A percentile compares a stretch with the other conserved stretches of the same genome.
Conservation (phyloP, 2,888 invertebrate species). For the Chironomus tentans region DNA sequence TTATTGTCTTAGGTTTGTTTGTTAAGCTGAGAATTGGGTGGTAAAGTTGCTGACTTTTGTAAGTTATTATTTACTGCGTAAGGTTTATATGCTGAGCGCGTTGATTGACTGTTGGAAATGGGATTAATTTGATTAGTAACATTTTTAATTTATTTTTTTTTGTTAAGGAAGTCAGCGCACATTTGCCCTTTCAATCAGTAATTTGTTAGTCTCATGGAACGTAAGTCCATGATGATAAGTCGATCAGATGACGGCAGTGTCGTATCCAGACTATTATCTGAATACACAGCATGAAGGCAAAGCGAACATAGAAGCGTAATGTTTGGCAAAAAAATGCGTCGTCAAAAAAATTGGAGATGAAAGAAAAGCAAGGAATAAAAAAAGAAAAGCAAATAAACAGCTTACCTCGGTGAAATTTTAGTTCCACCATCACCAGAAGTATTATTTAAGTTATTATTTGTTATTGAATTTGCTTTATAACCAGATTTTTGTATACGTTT, state of each 20-base stretch:
- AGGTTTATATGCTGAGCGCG: conserved; percentile 43
- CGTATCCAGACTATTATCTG: no score
- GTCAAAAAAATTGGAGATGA: no score
- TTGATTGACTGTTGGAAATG: conserved; percentile 39
- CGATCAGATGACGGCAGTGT: no score
- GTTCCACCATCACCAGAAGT: conserved; percentile 45
- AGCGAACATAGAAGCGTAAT: no score
- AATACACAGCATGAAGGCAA: no score
- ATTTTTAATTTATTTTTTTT: background rate
- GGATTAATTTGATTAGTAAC: background rate
- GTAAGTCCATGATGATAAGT: no score
- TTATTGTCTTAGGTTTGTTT: conserved; percentile 33
- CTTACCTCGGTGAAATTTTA: conserved; percentile 68
- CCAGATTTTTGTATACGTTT: conserved; percentile 90
- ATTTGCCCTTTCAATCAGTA: no score
- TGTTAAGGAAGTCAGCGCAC: background rate
- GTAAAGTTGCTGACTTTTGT: conserved; percentile 80
- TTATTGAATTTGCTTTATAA: conserved; percentile 71
- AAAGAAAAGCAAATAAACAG: background rate
- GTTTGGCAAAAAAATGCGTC: no score
- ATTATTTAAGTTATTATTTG: conserved; percentile 36
- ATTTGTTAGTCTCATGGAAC: background rate
- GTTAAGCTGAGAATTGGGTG: conserved; percentile 66
- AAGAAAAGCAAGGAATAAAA: background rate
- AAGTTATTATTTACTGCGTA: conserved; percentile 43